Conservation (phyloP, 2,888 invertebrate species). For the Amiota minor region DNA sequence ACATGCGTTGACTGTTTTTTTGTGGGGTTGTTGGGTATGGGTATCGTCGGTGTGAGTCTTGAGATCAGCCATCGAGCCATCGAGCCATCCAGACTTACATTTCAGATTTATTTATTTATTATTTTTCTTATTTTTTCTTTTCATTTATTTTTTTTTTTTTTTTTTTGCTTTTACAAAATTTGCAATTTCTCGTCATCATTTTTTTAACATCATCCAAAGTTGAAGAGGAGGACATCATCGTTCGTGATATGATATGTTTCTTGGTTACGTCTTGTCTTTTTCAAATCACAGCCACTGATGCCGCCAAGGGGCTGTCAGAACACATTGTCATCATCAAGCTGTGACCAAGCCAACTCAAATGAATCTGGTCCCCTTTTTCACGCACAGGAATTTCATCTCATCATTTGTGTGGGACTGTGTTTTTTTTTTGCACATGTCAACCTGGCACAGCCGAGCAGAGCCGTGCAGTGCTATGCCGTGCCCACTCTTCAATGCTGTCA, state of each 20-base stretch:
- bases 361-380: neutral
- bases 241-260: constrained; percentile 41
- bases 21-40: no score
- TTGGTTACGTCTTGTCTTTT: constrained; percentile 47
- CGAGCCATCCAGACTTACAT: constrained; percentile 60
- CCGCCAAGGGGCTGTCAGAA: constrained; percentile 57
- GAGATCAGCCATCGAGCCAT: neutral
- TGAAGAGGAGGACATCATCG: constrained; percentile 57
- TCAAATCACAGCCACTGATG: constrained; percentile 57
- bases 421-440: constrained; percentile 43
- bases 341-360: constrained; percentile 32
- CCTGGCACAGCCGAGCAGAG: constrained; percentile 36
- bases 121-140: constrained; percentile 27
- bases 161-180: constrained; percentile 46
- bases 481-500: neutral
- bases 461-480: neutral
- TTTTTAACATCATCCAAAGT: constrained; percentile 35
- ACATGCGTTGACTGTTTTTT: neutral
- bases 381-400: constrained; percentile 32
- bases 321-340: constrained; percentile 63
- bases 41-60: neutral
- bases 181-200: constrained; percentile 56
- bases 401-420: constrained; percentile 53
- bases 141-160: constrained; percentile 23
- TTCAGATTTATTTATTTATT: constrained; percentile 45